phyloP scores from a whole-genome alignment of 2,113 vertebrate genomes.

The Dicaeum eximium region DNA sequence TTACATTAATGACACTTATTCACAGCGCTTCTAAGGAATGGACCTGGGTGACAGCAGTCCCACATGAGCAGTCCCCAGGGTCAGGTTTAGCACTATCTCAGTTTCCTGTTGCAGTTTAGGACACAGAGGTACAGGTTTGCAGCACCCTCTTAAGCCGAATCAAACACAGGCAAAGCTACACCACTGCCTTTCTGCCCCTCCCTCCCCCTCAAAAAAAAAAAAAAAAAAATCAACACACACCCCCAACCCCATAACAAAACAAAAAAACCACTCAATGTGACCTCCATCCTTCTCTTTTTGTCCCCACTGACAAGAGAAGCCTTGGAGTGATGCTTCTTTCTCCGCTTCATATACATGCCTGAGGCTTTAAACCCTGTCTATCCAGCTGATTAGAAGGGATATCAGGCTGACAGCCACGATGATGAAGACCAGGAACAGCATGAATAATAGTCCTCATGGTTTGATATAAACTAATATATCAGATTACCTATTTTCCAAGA shows the following conservation, averaged over 20 bases:
- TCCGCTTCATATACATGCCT: not conserved
- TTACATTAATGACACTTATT: not conserved
- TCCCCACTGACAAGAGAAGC: not conserved
- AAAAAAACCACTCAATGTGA: rapidly evolving
- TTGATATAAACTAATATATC: not conserved
- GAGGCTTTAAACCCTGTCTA: not conserved
- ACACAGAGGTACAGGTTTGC: not conserved
- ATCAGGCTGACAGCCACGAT: not conserved
- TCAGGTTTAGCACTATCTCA: not conserved
- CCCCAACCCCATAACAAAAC: not conserved
- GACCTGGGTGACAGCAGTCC: not conserved
- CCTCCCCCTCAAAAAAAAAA: not conserved
- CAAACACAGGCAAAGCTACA: not conserved
- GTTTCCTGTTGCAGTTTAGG: not conserved
- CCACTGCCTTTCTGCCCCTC: not conserved
- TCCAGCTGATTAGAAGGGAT: not conserved
- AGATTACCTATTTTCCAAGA: not conserved
- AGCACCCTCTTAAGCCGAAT: not conserved
- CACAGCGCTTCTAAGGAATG: not conserved
- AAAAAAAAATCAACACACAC: too few relatives aligned
- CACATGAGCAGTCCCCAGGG: not conserved
- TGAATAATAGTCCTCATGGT: not conserved
- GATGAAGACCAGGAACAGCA: not conserved
- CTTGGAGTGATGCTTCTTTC: not conserved
- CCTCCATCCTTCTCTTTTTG: not conserved